A percentile compares a stretch with the other conserved stretches of the same genome.
Conservation (phyloP, 2,113 vertebrate species). For the Cairina moschata region DNA sequence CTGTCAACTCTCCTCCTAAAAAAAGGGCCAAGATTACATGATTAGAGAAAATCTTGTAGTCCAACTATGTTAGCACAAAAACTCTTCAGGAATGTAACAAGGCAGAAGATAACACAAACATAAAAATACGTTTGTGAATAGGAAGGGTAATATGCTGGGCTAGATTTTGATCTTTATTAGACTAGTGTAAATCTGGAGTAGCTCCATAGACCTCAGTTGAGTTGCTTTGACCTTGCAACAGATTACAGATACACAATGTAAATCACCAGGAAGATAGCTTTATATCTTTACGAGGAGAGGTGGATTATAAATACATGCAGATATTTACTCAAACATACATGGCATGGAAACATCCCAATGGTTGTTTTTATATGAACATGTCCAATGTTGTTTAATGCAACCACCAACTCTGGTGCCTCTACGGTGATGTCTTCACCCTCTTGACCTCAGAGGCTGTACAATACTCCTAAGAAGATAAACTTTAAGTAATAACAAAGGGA, state of each 20-base stretch:
- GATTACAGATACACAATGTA: not conserved
- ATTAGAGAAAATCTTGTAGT: constrained; percentile 37
- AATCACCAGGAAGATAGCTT: constrained; percentile 32
- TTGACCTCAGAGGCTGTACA: not conserved
- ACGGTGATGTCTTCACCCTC: not conserved
- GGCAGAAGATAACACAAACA: constrained; percentile 52
- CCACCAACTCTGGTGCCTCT: not conserved
- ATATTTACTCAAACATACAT: constrained; percentile 31
- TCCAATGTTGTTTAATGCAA: not conserved
- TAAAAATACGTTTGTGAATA: constrained; percentile 40
- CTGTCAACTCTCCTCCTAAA: not conserved
- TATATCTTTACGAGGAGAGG: constrained; percentile 18
- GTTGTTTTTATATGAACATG: not conserved
- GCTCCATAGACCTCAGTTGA: constrained; percentile 49
- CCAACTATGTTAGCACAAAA: constrained; percentile 47
- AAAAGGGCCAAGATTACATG: constrained; percentile 16
- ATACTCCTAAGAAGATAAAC: rapidly evolving
- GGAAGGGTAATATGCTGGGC: constrained; percentile 17
- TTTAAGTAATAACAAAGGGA: not conserved
- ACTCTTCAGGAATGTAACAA: constrained; percentile 53
- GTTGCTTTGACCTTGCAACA: constrained; percentile 48
- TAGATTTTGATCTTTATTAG: constrained; percentile 70
- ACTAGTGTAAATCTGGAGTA: constrained; percentile 51
- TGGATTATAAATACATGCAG: constrained; percentile 1
- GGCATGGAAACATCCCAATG: not conserved